Evolutionary conservation across 2,113 vertebrate species (phyloP).

Genomic region (Cottus gobio): DNA sequence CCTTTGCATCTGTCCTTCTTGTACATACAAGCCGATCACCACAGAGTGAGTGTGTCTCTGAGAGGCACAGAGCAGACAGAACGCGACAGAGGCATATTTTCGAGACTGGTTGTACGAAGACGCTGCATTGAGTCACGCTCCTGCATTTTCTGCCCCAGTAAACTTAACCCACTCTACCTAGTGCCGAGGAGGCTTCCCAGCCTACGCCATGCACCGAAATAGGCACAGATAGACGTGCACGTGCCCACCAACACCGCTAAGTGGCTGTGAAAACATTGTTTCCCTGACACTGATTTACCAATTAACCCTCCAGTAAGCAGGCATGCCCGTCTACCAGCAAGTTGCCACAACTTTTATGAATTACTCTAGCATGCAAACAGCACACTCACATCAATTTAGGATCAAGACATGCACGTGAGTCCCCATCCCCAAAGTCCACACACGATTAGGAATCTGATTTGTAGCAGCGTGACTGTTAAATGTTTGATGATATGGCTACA

Average conservation of each 20-base stretch:
- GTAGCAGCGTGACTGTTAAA: slow-evolving; percentile 62
- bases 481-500: slow-evolving; percentile 73
- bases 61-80: slow-evolving; percentile 66
- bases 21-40: slow-evolving; percentile 41
- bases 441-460: slow-evolving; percentile 61
- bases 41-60: slow-evolving; percentile 30
- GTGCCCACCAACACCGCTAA: slow-evolving; percentile 30
- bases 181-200: slow-evolving; percentile 61
- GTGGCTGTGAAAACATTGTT: slow-evolving; percentile 35
- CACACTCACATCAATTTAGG: slow-evolving; percentile 54
- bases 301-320: slow-evolving; percentile 49
- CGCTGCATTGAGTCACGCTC: slow-evolving; percentile 77
- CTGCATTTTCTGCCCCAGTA: slow-evolving; percentile 84
- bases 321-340: slow-evolving; percentile 12
- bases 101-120: slow-evolving; percentile 68
- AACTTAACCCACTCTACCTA: slow-evolving; percentile 77
- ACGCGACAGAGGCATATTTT: slow-evolving; percentile 72
- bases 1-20: slow-evolving; percentile 5
- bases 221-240: slow-evolving; percentile 35
- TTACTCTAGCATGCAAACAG: slow-evolving; percentile 53
- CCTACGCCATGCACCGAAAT: slow-evolving; percentile 49
- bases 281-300: slow-evolving; percentile 53
- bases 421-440: slow-evolving; percentile 30
- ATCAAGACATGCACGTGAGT: slow-evolving; percentile 55
- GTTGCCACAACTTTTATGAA: slow-evolving; percentile 35